These are phyloP conservation scores for Corythornis vintsioides DNA, from an alignment of 2,113 vertebrate species.

Conservation along the genomic window DNA sequence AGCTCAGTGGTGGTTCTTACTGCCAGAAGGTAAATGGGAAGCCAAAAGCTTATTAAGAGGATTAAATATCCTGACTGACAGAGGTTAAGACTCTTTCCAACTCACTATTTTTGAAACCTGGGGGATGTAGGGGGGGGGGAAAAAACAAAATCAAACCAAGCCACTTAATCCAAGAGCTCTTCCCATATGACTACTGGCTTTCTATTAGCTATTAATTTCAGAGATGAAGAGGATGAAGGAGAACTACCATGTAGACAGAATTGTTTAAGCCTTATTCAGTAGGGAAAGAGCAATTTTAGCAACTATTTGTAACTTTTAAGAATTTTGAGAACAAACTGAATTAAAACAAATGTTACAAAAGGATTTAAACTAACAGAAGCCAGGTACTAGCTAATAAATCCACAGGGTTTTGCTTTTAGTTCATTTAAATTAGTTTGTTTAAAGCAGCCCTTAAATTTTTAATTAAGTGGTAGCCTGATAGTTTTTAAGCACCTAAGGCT, in stretches of 20 bases:
- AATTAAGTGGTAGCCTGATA: neutral
- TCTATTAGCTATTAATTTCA: neutral
- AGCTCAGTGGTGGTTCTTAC: neutral
- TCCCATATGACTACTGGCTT: neutral
- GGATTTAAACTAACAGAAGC: neutral
- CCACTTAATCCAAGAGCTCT: neutral
- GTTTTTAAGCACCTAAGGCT: neutral
- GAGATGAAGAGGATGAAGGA: neutral
- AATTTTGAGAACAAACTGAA: neutral
- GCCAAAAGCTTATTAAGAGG: slow-evolving; percentile 6
- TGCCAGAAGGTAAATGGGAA: neutral
- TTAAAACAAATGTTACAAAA: neutral
- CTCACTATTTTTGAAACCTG: neutral
- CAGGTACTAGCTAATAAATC: neutral
- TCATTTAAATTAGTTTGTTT: neutral
- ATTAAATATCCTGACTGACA: slow-evolving; percentile 16
- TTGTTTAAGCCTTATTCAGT: neutral
- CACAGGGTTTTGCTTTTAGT: fast-evolving
- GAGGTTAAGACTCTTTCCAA: neutral
- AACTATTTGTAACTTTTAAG: neutral
- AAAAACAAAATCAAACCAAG: neutral
- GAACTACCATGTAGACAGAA: neutral
- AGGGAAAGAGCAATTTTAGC: neutral
- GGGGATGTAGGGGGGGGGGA: fast-evolving
- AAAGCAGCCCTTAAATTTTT: neutral